Evolutionary conservation across 2,888 invertebrate genomes (phyloP).

Genomic region (Actias luna): DNA sequence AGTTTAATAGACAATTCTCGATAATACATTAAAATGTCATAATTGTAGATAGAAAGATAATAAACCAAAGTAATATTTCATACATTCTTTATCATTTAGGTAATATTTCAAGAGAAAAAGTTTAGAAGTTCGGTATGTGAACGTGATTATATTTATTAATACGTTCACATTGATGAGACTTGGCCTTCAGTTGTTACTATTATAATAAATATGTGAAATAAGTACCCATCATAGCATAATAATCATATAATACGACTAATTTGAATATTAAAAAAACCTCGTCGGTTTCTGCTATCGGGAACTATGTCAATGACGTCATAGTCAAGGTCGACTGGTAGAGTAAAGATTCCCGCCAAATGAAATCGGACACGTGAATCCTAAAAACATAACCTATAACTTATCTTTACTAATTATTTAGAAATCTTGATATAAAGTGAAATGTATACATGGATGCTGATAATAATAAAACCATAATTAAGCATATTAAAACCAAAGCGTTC

Average conservation of each 20-base stretch:
- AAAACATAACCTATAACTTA: conserved; percentile 33
- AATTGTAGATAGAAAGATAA: neutral
- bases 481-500: neutral
- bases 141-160: neutral
- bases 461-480: neutral
- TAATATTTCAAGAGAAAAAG: neutral
- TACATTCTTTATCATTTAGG: neutral
- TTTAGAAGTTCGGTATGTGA: neutral
- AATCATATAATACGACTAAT: conserved; percentile 39
- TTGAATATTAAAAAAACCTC: conserved; percentile 57
- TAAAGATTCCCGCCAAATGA: conserved; percentile 71
- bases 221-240: conserved; percentile 12
- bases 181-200: conserved; percentile 15
- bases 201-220: conserved; percentile 14
- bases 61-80: neutral
- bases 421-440: neutral
- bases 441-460: neutral
- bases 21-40: neutral
- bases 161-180: neutral
- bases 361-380: conserved; percentile 46
- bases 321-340: conserved; percentile 72
- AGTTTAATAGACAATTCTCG: neutral
- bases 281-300: conserved; percentile 66
- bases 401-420: neutral
- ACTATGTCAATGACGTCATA: conserved; percentile 77